Base-by-base conservation (phyloP, 2,113 vertebrate species). In the Callorhinus ursinus region DNA sequence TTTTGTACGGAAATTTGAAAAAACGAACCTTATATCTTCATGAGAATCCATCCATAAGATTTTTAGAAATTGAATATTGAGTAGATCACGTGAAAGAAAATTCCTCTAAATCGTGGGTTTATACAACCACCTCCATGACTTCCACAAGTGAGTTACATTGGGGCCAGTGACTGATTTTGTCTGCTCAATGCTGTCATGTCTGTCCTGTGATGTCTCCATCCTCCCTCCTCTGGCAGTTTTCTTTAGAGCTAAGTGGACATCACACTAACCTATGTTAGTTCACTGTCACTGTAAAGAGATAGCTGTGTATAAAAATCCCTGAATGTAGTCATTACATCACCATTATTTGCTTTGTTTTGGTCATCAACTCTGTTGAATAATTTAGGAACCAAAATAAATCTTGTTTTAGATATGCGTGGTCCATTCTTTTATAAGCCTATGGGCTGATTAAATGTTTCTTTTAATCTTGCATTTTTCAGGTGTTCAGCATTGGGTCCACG, bases 141-240 rank as follows among this genome's bases (percentile, higher is more conserved):
- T 42, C 33, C 42, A 88, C 12, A 55, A 33, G 1, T 2, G 16
- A 31, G 49, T 1, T 1, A 21, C 1, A 11, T 18, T 33, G 1
- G 74, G 16, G 21, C 11, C 63, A 51, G 63, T 84, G 2, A n/a
- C 13, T 42, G 10, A 11, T 6, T 33, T 18, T 61, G 28, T 4
- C 55, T 57, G 10, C 11, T 67, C 0, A 16, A 0, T 72, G 19
- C 24, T 16, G 21, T 13, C 0, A 5, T 19, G 4, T 16, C 21
- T 57, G 1, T 19, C 7, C 9, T 18, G 7, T 13, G 46, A 77
- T 0, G 2, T 0, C 2, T 12, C 15, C 5, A 3, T 1, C 0
- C 7, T 65, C 18, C 21, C 16, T 7, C 12, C 24, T 61, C 28
- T 33, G 1, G 26, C 13, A 39, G 12, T 85, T 69, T 83, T 76